These are phyloP conservation scores for Phalacrocorax aristotelis DNA, from an alignment of 2,113 vertebrate genomes.

Conservation along the genomic window DNA sequence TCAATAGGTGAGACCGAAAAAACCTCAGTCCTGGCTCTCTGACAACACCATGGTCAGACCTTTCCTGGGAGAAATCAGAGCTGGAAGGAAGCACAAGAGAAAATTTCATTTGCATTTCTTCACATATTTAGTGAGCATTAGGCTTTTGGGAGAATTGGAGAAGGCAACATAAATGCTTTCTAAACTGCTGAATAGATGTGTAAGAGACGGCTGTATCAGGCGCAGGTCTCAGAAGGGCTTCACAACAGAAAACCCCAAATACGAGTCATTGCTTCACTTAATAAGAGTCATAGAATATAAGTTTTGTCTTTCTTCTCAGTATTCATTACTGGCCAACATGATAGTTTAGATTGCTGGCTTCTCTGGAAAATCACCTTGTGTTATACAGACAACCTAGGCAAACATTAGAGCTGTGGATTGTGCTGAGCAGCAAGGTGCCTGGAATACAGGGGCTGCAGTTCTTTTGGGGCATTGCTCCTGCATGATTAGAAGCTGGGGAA, in stretches of 20 bases:
- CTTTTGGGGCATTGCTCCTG: background rate
- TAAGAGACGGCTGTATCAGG: fast-evolving
- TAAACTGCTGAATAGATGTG: background rate
- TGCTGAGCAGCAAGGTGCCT: background rate
- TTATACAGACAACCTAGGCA: background rate
- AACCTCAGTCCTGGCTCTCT: background rate
- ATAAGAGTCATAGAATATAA: background rate
- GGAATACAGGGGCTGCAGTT: fast-evolving
- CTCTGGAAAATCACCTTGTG: background rate
- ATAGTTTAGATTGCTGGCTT: background rate
- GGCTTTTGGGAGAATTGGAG: background rate
- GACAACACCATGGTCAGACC: fast-evolving
- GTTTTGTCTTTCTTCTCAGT: background rate
- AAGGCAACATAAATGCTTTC: background rate
- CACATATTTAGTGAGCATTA: background rate
- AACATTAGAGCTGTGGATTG: background rate
- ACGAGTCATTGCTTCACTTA: background rate
- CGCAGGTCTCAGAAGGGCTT: background rate
- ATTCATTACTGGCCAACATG: background rate
- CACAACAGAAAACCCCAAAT: background rate
- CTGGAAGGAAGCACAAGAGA: background rate
- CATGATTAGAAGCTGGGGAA: background rate
- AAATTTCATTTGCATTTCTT: background rate
- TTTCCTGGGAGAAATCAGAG: background rate
- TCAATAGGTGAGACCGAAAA: background rate